These are phyloP conservation scores for Anarhynchus alexandrinus DNA, from an alignment of 2,113 vertebrate genomes.

Conservation along the genomic window DNA sequence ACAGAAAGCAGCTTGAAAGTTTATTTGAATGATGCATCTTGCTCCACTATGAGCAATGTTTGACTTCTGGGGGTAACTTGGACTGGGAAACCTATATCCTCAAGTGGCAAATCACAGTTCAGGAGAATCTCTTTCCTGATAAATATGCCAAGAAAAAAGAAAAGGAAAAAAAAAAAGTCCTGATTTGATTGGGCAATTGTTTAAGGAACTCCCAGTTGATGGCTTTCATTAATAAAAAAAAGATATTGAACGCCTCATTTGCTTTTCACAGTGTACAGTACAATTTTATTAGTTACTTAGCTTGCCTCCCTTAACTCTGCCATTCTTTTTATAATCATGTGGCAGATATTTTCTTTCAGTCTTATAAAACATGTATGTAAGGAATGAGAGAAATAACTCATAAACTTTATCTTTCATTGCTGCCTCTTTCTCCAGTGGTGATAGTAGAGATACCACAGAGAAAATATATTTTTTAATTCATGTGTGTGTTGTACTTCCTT, in stretches of 20 bases:
- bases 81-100: background rate
- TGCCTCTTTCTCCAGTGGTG: background rate
- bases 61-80: conserved; percentile 25
- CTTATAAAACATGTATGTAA: background rate
- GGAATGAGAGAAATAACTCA: background rate
- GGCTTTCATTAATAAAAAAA: conserved; percentile 23
- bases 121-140: conserved; percentile 19
- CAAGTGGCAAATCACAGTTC: conserved; percentile 33
- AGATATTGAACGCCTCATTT: background rate
- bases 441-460: background rate
- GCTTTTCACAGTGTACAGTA: background rate
- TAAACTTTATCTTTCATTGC: background rate
- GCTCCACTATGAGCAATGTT: conserved; percentile 46
- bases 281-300: conserved; percentile 1
- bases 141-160: background rate
- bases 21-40: conserved; percentile 69
- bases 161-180: background rate
- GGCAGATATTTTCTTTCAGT: background rate
- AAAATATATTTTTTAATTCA: background rate
- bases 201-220: conserved; percentile 29
- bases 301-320: background rate
- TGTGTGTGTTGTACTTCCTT: background rate
- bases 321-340: background rate
- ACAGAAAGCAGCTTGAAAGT: conserved; percentile 81
- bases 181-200: conserved; percentile 1